Evolutionary conservation across 2,888 invertebrate species (phyloP).

Genomic region (Epinotia brunnichana): DNA sequence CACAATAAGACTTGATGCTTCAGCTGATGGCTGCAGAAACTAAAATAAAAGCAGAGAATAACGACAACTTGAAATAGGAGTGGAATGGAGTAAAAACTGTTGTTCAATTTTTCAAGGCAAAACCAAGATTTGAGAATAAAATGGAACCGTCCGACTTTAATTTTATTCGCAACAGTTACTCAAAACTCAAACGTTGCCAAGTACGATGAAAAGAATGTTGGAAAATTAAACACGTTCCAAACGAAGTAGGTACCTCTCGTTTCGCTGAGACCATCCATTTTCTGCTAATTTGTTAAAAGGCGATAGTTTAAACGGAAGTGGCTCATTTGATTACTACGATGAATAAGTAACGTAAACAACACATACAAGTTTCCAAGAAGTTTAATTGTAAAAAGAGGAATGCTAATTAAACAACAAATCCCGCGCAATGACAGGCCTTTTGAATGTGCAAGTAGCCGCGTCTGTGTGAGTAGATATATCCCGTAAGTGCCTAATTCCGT

Average conservation of each 20-base stretch:
- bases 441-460: constrained; percentile 46
- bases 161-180: constrained; percentile 59
- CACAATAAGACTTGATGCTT: constrained; percentile 47
- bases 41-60: constrained; percentile 39
- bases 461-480: constrained; percentile 49
- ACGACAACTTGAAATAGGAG: constrained; percentile 51
- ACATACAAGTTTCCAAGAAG: constrained; percentile 7
- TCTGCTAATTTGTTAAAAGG: constrained; percentile 11
- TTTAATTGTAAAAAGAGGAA: constrained; percentile 22
- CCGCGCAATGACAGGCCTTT: constrained; percentile 33
- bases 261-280: neutral
- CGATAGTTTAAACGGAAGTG: constrained; percentile 23
- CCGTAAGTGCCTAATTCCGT: constrained; percentile 70
- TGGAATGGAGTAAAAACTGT: constrained; percentile 46
- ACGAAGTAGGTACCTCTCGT: neutral
- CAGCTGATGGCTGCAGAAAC: constrained; percentile 5
- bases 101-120: constrained; percentile 55
- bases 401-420: constrained; percentile 28
- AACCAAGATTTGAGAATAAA: constrained; percentile 54
- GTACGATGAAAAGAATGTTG: neutral
- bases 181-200: constrained; percentile 49
- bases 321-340: constrained; percentile 18
- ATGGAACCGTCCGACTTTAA: constrained; percentile 56
- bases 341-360: neutral
- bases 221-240: constrained; percentile 3